These are phyloP conservation scores for Ictalurus punctatus DNA, from an alignment of 2,113 vertebrate genomes.

Conservation along the genomic window DNA sequence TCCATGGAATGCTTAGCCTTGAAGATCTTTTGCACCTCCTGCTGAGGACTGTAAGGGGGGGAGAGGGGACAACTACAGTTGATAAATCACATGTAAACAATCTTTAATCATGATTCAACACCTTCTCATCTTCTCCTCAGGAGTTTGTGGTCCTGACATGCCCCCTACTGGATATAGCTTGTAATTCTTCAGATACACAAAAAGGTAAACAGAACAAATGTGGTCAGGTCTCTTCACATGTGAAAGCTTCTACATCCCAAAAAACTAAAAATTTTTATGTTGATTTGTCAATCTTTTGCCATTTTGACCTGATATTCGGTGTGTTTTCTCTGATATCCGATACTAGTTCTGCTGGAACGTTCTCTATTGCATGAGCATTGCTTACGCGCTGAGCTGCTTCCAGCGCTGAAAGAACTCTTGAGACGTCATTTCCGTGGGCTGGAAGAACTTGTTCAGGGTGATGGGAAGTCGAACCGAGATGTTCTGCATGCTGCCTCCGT, in stretches of 20 bases:
- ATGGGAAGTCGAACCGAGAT: constrained; percentile 85
- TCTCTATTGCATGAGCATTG: neutral
- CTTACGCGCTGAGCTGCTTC: constrained; percentile 84
- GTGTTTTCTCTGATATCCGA: neutral
- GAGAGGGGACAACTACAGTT: too few relatives aligned
- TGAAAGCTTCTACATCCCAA: neutral
- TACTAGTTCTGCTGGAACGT: neutral
- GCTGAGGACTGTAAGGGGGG: constrained; percentile 76
- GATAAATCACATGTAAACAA: neutral
- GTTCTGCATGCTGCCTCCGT: constrained; percentile 86
- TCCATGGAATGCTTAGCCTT: constrained; percentile 90
- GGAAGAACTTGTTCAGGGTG: constrained; percentile 94
- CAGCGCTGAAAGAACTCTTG: constrained; percentile 93
- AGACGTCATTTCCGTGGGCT: constrained; percentile 88
- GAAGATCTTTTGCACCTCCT: constrained; percentile 93
- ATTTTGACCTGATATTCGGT: neutral
- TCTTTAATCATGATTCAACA: neutral
- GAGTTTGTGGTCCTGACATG: neutral
- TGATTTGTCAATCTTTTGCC: neutral
- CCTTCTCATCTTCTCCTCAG: neutral
- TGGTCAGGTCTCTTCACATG: neutral
- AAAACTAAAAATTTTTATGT: too few relatives aligned
- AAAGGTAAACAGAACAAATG: neutral
- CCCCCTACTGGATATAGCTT: neutral
- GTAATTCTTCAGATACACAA: neutral